Base-by-base conservation (phyloP, 2,113 vertebrate species). In the Menidia beryllina region DNA sequence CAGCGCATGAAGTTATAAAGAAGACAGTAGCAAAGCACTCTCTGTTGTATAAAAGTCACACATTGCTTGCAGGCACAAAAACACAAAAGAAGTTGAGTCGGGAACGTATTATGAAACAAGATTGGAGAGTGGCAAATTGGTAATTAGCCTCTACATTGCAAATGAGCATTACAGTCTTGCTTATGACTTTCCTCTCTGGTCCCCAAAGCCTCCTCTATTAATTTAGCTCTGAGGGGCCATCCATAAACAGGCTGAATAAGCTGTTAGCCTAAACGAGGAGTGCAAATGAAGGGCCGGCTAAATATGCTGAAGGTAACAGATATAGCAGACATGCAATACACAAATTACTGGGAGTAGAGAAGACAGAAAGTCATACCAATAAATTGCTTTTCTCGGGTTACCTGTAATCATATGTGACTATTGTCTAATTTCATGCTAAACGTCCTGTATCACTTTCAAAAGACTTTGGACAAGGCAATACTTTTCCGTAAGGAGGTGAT, bases 181-280 rank as follows among this genome's bases (percentile, higher is more conserved):
- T 90, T 86, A 84, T 91, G 89, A 90, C 87, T 91, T 86, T 84
- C 86, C 83, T 86, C 82, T 69, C 63, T 82, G 75, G 75, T 89
- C 86, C 87, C 88, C 83, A 86, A 86, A 91, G 92, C 86, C 86
- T 89, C 86, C 77, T 92, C 89, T 91, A 91, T 92, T 92, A 86
- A 92, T 92, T 91, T 89, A 91, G 86, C 89, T 91, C 89, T 86
- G 68, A 92, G 90, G 88, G 85, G 77, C 88, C 77, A 87, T 92
- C 91, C 85, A 90, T 90, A 90, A 92, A 91, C 88, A 90, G 87
- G 77, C 82, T 86, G 85, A 91, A 90, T 88, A 89, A 91, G 91
- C 83, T 86, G 90, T 92, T 91, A 88, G 85, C 87, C 89, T 84
- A 86, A 92, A 91, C 63, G 77, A 81, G 60, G 69, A 70, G 88